Percentiles rank a stretch among this genome's conserved stretches.
Conservation (phyloP, 2,113 vertebrate genomes). For the Chiloscyllium plagiosum region DNA sequence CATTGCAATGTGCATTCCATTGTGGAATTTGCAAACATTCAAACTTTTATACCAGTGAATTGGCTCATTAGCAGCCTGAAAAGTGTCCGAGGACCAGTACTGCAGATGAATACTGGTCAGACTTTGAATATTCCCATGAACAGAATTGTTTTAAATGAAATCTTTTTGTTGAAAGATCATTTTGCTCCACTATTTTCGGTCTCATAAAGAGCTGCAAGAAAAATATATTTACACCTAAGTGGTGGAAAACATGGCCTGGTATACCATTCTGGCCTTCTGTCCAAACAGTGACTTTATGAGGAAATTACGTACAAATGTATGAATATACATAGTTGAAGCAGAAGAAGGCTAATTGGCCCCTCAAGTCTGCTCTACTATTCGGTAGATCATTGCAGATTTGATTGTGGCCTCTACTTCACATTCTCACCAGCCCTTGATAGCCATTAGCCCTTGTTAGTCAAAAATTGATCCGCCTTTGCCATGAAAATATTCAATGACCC, state of each 20-base stretch:
- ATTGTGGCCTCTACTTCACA: no score
- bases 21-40: not conserved
- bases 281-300: not conserved
- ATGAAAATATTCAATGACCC: no score
- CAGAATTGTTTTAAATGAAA: not conserved
- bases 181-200: not conserved
- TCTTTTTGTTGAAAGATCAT: not conserved
- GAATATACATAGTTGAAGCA: no score
- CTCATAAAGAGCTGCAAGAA: not conserved
- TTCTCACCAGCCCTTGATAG: no score
- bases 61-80: not conserved
- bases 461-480: no score
- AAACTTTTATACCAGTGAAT: not conserved
- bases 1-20: not conserved
- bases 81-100: not conserved
- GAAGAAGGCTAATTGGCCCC: no score
- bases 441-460: no score
- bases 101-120: not conserved
- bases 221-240: not conserved
- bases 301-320: not conserved
- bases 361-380: no score
- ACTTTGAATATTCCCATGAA: not conserved
- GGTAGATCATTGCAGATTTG: no score
- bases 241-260: not conserved
- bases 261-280: not conserved